Evolutionary conservation across 1,140 invertebrate species (phyloP).

Genomic region (Zaprionus tsacasi): DNA sequence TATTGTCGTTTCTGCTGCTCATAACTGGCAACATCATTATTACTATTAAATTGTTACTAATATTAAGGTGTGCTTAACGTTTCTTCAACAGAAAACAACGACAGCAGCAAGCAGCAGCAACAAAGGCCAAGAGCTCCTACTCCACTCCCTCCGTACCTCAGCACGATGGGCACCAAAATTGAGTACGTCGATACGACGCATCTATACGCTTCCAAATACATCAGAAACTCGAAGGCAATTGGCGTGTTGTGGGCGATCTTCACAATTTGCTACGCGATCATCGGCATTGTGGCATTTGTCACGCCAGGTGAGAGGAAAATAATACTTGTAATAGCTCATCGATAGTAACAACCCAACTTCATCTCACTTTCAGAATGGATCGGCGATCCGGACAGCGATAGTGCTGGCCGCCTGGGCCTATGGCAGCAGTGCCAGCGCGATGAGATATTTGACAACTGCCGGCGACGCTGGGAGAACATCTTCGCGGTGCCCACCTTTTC

Average conservation of each 20-base stretch:
- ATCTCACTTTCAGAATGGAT: slow-evolving; percentile 90
- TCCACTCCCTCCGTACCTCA: slow-evolving; percentile 7
- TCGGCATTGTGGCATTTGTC: slow-evolving; percentile 96
- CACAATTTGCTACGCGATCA: slow-evolving; percentile 98
- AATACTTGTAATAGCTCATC: neutral
- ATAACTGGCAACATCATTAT: slow-evolving; percentile 47
- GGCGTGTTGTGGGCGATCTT: slow-evolving; percentile 98
- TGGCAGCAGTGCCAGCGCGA: slow-evolving; percentile 93
- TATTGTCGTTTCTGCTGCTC: slow-evolving; percentile 37
- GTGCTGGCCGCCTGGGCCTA: slow-evolving; percentile 95
- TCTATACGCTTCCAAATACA: slow-evolving; percentile 96
- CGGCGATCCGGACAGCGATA: slow-evolving; percentile 92
- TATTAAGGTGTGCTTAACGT: slow-evolving; percentile 45
- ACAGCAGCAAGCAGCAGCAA: slow-evolving; percentile 6
- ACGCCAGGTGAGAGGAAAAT: slow-evolving; percentile 88
- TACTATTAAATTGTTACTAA: slow-evolving; percentile 55
- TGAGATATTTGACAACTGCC: slow-evolving; percentile 90
- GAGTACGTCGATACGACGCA: slow-evolving; percentile 95
- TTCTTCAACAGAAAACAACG: slow-evolving; percentile 51
- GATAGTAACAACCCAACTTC: neutral
- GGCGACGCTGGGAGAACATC: slow-evolving; percentile 93
- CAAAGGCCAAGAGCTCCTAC: slow-evolving; percentile 26
- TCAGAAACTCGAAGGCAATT: slow-evolving; percentile 97
- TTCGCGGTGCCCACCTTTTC: slow-evolving; percentile 91
- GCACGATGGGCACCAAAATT: slow-evolving; percentile 93